phyloP scores from a whole-genome alignment of 1,140 invertebrate genomes.

The Teleogryllus occipitalis region DNA sequence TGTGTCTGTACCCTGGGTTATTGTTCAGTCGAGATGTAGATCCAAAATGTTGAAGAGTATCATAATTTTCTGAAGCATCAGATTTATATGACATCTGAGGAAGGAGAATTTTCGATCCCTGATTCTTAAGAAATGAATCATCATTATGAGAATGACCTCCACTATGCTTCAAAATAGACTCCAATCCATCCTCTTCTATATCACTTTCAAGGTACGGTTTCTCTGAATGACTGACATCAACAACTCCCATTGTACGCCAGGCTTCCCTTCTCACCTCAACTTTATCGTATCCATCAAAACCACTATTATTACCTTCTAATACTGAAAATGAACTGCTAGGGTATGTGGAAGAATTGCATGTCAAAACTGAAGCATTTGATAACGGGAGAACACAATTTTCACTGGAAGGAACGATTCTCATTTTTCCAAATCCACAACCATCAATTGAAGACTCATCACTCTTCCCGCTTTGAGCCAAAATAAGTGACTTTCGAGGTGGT shows the following conservation, averaged over 20 bases:
- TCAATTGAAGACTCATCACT: constrained; percentile 9
- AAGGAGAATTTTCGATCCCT: constrained; percentile 16
- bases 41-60: constrained; percentile 69
- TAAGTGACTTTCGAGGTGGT: constrained; percentile 21
- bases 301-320: background rate
- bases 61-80: constrained; percentile 42
- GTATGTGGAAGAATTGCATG: background rate
- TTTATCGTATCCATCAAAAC: constrained; percentile 46
- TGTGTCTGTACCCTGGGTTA: constrained; percentile 59
- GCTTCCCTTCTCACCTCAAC: constrained; percentile 61
- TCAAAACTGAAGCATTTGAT: background rate
- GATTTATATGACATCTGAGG: constrained; percentile 15
- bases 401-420: background rate
- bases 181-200: constrained; percentile 30
- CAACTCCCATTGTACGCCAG: constrained; percentile 67
- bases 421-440: constrained; percentile 11
- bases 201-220: constrained; percentile 24
- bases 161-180: background rate
- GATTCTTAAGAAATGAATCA: background rate
- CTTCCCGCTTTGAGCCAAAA: background rate
- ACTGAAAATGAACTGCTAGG: background rate
- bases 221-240: constrained; percentile 56
- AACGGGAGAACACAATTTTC: background rate
- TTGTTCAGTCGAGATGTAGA: constrained; percentile 57
- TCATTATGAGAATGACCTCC: background rate